Evolutionary conservation across 2,888 invertebrate genomes (phyloP).

Genomic region (Coleophora flavipennella): DNA sequence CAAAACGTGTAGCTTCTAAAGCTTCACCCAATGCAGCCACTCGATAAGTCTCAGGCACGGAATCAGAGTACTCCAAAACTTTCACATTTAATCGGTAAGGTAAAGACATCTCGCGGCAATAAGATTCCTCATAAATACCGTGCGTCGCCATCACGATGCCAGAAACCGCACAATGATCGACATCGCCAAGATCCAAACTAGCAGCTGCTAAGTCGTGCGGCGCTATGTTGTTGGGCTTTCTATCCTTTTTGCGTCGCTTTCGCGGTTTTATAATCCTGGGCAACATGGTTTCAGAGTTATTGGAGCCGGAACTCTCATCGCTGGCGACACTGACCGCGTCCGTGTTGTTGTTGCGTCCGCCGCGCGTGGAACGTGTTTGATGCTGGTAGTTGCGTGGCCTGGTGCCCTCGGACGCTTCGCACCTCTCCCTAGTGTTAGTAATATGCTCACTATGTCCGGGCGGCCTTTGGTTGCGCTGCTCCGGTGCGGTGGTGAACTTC

Average conservation of each 20-base stretch:
- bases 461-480: conserved; percentile 54
- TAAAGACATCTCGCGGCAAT: conserved; percentile 63
- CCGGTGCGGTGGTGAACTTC: conserved; percentile 55
- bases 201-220: conserved; percentile 55
- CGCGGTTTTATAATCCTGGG: conserved; percentile 92
- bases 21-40: conserved; percentile 70
- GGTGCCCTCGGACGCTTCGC: conserved; percentile 50
- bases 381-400: conserved; percentile 57
- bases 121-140: conserved; percentile 62
- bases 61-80: conserved; percentile 56
- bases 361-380: conserved; percentile 50
- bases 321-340: conserved; percentile 82
- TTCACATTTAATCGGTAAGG: conserved; percentile 61
- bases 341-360: conserved; percentile 68
- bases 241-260: conserved; percentile 91
- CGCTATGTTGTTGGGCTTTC: conserved; percentile 77
- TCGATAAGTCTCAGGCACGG: conserved; percentile 51
- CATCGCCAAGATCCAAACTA: conserved; percentile 54
- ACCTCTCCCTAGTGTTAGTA: conserved; percentile 35
- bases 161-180: conserved; percentile 58
- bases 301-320: conserved; percentile 81
- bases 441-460: conserved; percentile 41
- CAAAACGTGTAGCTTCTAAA: conserved; percentile 62
- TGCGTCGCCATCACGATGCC: conserved; percentile 41
- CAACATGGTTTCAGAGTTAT: conserved; percentile 80